These are phyloP conservation scores for Gobius niger DNA, from an alignment of 2,113 vertebrate species.

Conservation along the genomic window DNA sequence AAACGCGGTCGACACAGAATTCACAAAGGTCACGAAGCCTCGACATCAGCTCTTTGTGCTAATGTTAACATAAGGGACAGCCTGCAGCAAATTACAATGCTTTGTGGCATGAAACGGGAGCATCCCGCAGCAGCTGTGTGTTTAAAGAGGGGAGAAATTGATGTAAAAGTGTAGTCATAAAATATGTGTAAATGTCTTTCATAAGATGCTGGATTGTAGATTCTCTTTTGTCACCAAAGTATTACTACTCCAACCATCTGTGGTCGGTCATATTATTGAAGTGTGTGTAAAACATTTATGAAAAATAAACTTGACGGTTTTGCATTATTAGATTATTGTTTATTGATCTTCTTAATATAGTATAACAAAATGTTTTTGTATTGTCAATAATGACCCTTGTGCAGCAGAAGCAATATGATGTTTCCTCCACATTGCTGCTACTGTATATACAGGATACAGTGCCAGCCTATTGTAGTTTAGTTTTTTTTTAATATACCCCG, in stretches of 20 bases:
- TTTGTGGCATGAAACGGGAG: conserved; percentile 9
- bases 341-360: neutral
- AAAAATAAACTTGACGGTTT: neutral
- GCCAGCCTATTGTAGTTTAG: too few relatives aligned
- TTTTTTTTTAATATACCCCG: too few relatives aligned
- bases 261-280: neutral
- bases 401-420: neutral
- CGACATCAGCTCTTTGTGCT: conserved; percentile 5
- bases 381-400: neutral
- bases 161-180: too few relatives aligned
- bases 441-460: too few relatives aligned
- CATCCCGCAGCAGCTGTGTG: neutral
- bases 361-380: neutral
- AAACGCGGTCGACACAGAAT: conserved; percentile 9
- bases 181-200: too few relatives aligned
- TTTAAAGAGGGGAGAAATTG: neutral
- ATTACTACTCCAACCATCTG: neutral
- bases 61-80: conserved; percentile 10
- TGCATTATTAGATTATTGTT: neutral
- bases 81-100: conserved; percentile 13
- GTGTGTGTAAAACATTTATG: neutral
- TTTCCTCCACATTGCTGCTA: too few relatives aligned
- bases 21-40: conserved; percentile 7
- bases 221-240: too few relatives aligned
- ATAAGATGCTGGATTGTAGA: too few relatives aligned